Evolutionary conservation across 1,140 invertebrate species (phyloP), one percentile per base, ranked within the genome.

Genomic region (Drosophila albomicans): DNA sequence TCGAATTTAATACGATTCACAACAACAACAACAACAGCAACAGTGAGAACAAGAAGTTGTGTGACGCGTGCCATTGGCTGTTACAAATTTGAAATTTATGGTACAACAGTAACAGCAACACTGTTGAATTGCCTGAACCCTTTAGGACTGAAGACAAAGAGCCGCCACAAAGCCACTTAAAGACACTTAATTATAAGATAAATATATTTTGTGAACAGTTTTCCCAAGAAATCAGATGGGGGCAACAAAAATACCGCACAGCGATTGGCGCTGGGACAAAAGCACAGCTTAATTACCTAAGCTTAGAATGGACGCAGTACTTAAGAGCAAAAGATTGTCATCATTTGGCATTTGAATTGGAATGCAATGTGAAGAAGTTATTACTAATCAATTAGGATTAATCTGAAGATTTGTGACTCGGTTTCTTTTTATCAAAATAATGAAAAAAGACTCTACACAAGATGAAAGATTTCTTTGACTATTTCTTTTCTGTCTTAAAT

Each of bases 31-130:
- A 56, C 3, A 38, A 56, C 32, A 54, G 15, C 48, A 25, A 7
- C 16, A 52, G 20, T 48, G 10, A 48, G 46, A 16, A 16, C 4
- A 49, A 41, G 16, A 41, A 15, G 46, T 35, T 10, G 66, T 67
- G 65, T 28, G 41, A 45, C 79, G 78, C 79, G 79, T 81, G 79
- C 79, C 79, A 72, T 72, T 62, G 57, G n/a, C 57, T 28, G 57
- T 59, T 45, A 59, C 57, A 46, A 59, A 30, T 71, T 63, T 13
- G 10, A 77, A 78, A 57, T 54, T 20, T 58, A 69, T 46, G 41
- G 57, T 7, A 15, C 20, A 13, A 58, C 32, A 43, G 30, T 8
- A 10, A 25, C 20, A 25, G 20, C 20, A 25, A 25, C 20, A 54
- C 15, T 30, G 20, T 32, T 13, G 30, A 54, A 54, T 35, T 32